Percentiles rank a stretch among this genome's conserved stretches.
Conservation (phyloP, 2,888 invertebrate species). For the Gastracanthus pulcherrimus region DNA sequence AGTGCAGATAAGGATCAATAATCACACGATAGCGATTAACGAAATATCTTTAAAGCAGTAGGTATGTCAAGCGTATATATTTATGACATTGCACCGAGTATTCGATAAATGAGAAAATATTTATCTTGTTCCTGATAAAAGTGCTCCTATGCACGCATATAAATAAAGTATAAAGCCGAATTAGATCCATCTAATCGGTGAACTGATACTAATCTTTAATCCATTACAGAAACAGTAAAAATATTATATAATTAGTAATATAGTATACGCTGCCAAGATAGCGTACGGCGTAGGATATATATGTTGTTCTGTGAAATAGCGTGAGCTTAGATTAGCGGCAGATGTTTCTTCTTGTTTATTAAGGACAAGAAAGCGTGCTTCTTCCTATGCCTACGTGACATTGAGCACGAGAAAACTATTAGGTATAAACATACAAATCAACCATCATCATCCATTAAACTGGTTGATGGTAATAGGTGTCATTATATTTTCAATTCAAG, state of each 20-base stretch:
- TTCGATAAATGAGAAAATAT: too few species aligned
- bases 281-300: neutral
- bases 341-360: neutral
- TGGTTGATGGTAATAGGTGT: neutral
- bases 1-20: too few species aligned
- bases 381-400: constrained; percentile 4
- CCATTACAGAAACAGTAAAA: neutral
- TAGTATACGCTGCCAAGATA: too few species aligned
- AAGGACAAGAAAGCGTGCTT: neutral
- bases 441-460: neutral
- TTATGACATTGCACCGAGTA: too few species aligned
- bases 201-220: neutral
- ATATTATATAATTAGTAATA: neutral
- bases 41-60: too few species aligned
- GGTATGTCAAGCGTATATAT: too few species aligned
- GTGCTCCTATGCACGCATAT: too few species aligned
- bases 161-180: too few species aligned
- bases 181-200: too few species aligned
- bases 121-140: too few species aligned
- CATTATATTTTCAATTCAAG: neutral
- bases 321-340: too few species aligned
- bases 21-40: too few species aligned
- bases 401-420: neutral
- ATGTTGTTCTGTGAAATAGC: neutral
- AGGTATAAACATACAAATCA: neutral